A percentile compares a stretch with the other conserved stretches of the same genome.
Conservation (phyloP, 2,797 vertebrate species). For the Hoplostethus atlanticus region DNA sequence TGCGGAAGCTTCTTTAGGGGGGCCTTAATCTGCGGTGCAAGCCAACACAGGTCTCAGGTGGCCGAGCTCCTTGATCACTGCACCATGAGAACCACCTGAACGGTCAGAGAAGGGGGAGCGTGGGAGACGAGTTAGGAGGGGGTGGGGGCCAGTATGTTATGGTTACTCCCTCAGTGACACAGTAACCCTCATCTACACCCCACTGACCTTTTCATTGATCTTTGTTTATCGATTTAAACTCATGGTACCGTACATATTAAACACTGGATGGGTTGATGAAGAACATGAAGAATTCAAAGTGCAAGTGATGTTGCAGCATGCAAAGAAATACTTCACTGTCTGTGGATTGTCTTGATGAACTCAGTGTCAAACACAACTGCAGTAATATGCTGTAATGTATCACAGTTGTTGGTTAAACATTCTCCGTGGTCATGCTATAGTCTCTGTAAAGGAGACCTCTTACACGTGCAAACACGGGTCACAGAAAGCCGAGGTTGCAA, state of each 20-base stretch:
- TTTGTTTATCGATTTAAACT: conserved; percentile 19
- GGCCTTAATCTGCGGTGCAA: conserved; percentile 76
- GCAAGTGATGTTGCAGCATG: background rate
- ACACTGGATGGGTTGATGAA: background rate
- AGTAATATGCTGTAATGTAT: conserved; percentile 15
- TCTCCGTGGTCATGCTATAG: conserved; percentile 24
- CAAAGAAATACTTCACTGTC: background rate
- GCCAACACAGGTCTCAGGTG: conserved; percentile 82
- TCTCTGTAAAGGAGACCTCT: conserved; percentile 23
- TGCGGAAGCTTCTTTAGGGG: conserved; percentile 47
- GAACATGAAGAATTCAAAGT: conserved; percentile 1
- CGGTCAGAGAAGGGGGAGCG: conserved; percentile 38
- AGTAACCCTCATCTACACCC: conserved; percentile 47
- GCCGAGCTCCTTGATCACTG: conserved; percentile 75
- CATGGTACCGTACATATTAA: background rate
- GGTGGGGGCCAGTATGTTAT: conserved; percentile 38
- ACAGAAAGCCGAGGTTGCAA: conserved; percentile 39
- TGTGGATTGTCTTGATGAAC: conserved; percentile 13
- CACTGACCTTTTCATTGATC: conserved; percentile 42
- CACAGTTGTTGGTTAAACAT: conserved; percentile 17
- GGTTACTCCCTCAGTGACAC: conserved; percentile 62
- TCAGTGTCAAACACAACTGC: conserved; percentile 10
- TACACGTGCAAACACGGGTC: conserved; percentile 32
- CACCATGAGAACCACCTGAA: conserved; percentile 78
- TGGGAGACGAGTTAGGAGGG: conserved; percentile 13